These are phyloP conservation scores for Grammatotria lemairii DNA, from an alignment of 2,113 vertebrate genomes.

Conservation along the genomic window DNA sequence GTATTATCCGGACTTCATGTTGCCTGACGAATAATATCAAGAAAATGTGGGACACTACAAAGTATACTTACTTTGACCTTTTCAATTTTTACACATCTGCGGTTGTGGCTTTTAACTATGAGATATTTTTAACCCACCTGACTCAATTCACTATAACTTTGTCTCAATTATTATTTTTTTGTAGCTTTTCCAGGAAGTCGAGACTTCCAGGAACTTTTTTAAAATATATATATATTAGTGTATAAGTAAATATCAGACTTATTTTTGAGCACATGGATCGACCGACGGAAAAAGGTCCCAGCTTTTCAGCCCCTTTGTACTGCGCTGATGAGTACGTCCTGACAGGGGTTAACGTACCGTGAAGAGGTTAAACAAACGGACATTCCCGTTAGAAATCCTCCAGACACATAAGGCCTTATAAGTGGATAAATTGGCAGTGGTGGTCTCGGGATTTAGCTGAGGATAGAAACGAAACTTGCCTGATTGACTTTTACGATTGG, in stretches of 20 bases:
- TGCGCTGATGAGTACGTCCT: slow-evolving; percentile 75
- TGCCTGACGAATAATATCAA: background rate
- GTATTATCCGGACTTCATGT: background rate
- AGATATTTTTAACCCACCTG: background rate
- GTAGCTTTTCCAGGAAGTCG: background rate
- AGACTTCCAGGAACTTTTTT: background rate
- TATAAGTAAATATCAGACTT: background rate
- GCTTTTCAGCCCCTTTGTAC: slow-evolving; percentile 63
- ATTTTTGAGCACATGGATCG: background rate
- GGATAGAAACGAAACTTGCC: background rate
- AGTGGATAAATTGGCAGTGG: background rate
- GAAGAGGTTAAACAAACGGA: slow-evolving; percentile 92
- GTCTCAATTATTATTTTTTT: background rate
- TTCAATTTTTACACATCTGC: background rate
- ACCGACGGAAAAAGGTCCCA: background rate
- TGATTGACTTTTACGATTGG: background rate
- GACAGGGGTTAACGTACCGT: slow-evolving; percentile 89
- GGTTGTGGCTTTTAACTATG: background rate
- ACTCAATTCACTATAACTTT: background rate
- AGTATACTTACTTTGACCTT: background rate
- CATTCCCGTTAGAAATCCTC: slow-evolving; percentile 58
- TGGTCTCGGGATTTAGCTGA: background rate
- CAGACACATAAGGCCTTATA: slow-evolving; percentile 45
- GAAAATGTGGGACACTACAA: background rate
- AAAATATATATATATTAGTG: background rate